Evolutionary conservation across 2,113 vertebrate species (phyloP), one percentile per base, ranked within the genome.

Genomic region (Coracopsis vasa): DNA sequence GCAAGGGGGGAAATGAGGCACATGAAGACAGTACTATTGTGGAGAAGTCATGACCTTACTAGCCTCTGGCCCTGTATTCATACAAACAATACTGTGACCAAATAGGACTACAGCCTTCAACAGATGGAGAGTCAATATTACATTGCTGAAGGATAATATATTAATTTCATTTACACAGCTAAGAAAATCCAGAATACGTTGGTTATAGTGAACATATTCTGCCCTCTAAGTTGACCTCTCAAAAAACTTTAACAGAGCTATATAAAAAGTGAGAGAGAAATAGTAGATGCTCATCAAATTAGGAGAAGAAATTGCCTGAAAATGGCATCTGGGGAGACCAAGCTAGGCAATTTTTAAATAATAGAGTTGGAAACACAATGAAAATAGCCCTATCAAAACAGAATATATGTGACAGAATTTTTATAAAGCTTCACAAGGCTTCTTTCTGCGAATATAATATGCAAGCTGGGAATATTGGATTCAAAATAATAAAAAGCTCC

Each of bases 391-490:
- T 82, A 92, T 90, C 86, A 91, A 80, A 95, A 94, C 45, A 70
- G 87, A 92, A 90, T 92, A 66, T 77, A 88, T 71, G 31, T 85
- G 87, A 87, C 69, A 89, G 81, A 77, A 35, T 86, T 97, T 92
- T 96, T 94, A 93, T 84, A 94, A 95, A 93, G 72, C 82, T 93
- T 96, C 88, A 87, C 56, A 83, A 92, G 51, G 21, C 61, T 95
- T 91, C 82, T 88, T 95, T 87, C 82, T 88, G 41, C 0, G 27
- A 89, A 87, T 93, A 89, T 81, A 92, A 95, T 90, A 88, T 88
- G 83, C 86, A 96, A 96, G 75, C 77, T 77, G 47, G 41, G 81
- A 95, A 92, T 94, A 91, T 88, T 94, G 94, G 94, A 95, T 93
- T 95, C 88, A 81, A 93, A 91, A 94, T 96, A 94, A 91, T 79